These are phyloP conservation scores for Iselma pallidipennis DNA, from an alignment of 2,888 invertebrate species.

Conservation along the genomic window DNA sequence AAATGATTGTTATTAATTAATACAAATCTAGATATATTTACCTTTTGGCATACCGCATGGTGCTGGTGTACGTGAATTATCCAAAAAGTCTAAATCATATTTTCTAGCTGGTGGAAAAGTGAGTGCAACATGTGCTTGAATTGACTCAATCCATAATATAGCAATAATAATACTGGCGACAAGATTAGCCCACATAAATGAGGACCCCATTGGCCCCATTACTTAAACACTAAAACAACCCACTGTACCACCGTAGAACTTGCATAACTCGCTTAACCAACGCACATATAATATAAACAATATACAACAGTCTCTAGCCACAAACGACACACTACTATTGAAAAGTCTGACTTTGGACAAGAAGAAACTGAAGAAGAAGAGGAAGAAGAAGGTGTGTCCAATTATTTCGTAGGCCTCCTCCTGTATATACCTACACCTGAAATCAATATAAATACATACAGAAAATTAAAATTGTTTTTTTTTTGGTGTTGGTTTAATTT, in stretches of 20 bases:
- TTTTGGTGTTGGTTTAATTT: background rate
- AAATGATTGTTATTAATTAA: background rate
- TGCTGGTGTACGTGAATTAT: constrained; percentile 83
- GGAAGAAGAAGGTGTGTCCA: background rate
- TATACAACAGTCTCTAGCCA: background rate
- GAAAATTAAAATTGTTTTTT: background rate
- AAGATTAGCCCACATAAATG: background rate
- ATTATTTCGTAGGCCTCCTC: background rate
- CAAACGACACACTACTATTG: background rate
- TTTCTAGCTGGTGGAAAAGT: constrained; percentile 89
- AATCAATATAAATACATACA: background rate
- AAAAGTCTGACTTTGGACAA: background rate
- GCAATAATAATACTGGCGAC: constrained; percentile 7
- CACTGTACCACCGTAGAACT: constrained; percentile 7
- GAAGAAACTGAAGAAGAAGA: background rate
- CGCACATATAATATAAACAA: background rate
- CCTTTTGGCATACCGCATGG: constrained; percentile 97
- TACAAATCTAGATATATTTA: constrained; percentile 52
- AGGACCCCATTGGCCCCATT: constrained; percentile 16
- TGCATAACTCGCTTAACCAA: constrained; percentile 7
- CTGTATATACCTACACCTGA: background rate
- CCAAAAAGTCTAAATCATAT: constrained; percentile 90
- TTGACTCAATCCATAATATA: constrained; percentile 11
- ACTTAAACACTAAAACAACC: constrained; percentile 1
- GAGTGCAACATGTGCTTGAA: constrained; percentile 74